Evolutionary conservation across 1,140 invertebrate species (phyloP).

Genomic region (Physella acuta): DNA sequence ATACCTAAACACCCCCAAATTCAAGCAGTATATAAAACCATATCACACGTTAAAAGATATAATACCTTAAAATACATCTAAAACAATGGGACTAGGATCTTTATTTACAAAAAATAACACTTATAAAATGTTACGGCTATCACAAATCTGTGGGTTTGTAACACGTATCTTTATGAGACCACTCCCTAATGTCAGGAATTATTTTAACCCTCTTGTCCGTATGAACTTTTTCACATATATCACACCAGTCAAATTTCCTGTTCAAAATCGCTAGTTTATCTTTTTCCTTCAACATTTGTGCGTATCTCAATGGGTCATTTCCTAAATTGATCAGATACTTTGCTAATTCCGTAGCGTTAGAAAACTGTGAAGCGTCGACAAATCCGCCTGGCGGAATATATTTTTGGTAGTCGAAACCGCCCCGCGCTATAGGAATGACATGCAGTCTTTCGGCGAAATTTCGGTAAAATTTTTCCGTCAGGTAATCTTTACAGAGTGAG

Average conservation of each 20-base stretch:
- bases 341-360: slow-evolving; percentile 80
- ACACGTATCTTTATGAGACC: neutral
- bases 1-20: too few relatives aligned
- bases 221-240: neutral
- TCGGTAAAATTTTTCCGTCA: slow-evolving; percentile 63
- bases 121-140: too few relatives aligned
- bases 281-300: slow-evolving; percentile 22
- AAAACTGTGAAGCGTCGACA: slow-evolving; percentile 92
- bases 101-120: too few relatives aligned
- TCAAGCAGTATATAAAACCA: too few relatives aligned
- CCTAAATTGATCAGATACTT: slow-evolving; percentile 71
- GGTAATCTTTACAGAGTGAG: too few relatives aligned
- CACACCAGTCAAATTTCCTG: neutral
- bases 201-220: neutral
- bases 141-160: neutral
- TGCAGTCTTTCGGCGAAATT: slow-evolving; percentile 9
- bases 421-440: slow-evolving; percentile 54
- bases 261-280: neutral
- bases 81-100: too few relatives aligned
- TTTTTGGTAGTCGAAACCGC: slow-evolving; percentile 53
- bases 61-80: too few relatives aligned
- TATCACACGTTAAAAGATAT: too few relatives aligned
- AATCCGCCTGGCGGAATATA: slow-evolving; percentile 69
- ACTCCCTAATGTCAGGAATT: neutral
- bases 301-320: slow-evolving; percentile 20